A percentile compares a stretch with the other conserved stretches of the same genome.
These are phyloP conservation scores for Idaea dimidiata DNA, from an alignment of 2,888 invertebrate species.

Conservation along the genomic window DNA sequence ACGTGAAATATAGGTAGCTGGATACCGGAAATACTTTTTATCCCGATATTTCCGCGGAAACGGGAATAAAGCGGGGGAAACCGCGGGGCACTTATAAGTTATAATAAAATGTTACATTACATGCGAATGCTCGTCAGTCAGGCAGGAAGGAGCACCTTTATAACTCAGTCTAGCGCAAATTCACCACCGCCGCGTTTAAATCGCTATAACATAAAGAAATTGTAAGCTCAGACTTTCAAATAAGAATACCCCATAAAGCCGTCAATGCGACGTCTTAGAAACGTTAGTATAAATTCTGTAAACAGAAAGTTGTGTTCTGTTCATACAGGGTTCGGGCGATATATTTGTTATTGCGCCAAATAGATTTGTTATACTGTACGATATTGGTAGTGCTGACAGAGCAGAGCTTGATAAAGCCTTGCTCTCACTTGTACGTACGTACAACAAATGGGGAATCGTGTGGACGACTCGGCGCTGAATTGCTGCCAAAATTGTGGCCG, in stretches of 20 bases:
- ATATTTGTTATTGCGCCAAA: neutral
- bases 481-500: conserved; percentile 25
- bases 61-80: too few relatives aligned
- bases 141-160: too few relatives aligned
- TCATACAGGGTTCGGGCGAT: neutral
- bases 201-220: too few relatives aligned
- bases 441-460: conserved; percentile 21
- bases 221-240: neutral
- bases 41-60: too few relatives aligned
- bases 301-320: neutral
- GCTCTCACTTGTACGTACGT: conserved; percentile 10
- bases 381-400: conserved; percentile 3
- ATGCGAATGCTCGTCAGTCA: too few relatives aligned
- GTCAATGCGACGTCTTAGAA: neutral
- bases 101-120: too few relatives aligned
- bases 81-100: too few relatives aligned
- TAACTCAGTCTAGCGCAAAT: too few relatives aligned
- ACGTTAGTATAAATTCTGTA: neutral
- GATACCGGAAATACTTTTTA: too few relatives aligned
- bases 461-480: conserved; percentile 13
- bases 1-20: too few relatives aligned
- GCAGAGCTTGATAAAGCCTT: conserved; percentile 19
- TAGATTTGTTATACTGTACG: neutral
- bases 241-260: neutral
- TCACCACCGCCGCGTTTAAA: too few relatives aligned